Percentiles rank a stretch among this genome's conserved stretches.
These are phyloP conservation scores for Eupelmus urozonus DNA, from an alignment of 2,888 invertebrate genomes.

Conservation along the genomic window DNA sequence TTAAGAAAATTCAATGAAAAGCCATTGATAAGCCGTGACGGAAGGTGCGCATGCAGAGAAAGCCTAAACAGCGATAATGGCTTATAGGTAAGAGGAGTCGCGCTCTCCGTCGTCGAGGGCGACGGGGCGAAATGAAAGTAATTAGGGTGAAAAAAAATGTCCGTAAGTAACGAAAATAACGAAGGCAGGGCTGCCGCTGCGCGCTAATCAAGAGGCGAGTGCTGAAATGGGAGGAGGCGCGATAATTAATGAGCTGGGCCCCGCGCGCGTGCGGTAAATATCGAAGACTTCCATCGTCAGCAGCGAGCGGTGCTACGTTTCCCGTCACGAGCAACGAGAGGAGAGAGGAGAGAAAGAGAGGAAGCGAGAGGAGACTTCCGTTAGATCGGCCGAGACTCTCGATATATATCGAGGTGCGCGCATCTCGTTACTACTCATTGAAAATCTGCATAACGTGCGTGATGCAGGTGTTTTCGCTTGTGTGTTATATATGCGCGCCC, in stretches of 20 bases:
- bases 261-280: slow-evolving; percentile 74
- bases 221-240: slow-evolving; percentile 62
- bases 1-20: neutral
- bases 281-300: slow-evolving; percentile 67
- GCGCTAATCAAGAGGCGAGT: slow-evolving; percentile 64
- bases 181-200: slow-evolving; percentile 38
- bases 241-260: slow-evolving; percentile 72
- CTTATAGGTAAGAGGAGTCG: slow-evolving; percentile 43
- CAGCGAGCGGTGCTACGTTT: slow-evolving; percentile 68
- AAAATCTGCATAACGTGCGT: slow-evolving; percentile 37
- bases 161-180: slow-evolving; percentile 59
- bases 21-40: neutral
- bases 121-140: slow-evolving; percentile 58
- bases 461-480: slow-evolving; percentile 19
- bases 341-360: slow-evolving; percentile 28
- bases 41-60: no score
- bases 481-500: neutral
- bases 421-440: slow-evolving; percentile 51
- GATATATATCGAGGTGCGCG: slow-evolving; percentile 36
- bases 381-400: slow-evolving; percentile 45
- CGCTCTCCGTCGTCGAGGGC: no score
- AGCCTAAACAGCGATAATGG: slow-evolving; percentile 46
- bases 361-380: slow-evolving; percentile 31
- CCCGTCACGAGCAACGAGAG: slow-evolving; percentile 65
- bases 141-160: slow-evolving; percentile 55